Evolutionary conservation across 2,888 invertebrate genomes (phyloP), one percentile per base, ranked within the genome.

Genomic region (Pyrgus malvae): DNA sequence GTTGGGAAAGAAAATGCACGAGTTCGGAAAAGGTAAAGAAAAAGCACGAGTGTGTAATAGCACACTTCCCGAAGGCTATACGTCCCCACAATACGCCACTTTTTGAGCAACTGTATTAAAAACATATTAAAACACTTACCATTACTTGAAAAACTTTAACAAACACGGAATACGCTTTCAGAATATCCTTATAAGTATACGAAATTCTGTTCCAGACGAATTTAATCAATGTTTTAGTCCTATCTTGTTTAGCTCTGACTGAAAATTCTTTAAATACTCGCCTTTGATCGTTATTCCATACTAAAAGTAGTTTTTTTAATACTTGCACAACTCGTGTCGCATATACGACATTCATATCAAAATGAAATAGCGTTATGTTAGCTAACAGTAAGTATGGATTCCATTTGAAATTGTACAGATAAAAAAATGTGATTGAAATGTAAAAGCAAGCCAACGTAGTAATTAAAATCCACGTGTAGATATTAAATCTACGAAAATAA

Each of bases 131-230:
- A 7, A 29, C 2, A 33, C 27, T 29, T 45, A 53, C 53, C 53
- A 53, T 45, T 11, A n/a, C 21, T 21, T 53, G 45, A 38, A 29
- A 53, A 14, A 45, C 53, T 31, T 53, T 38, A 0, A 7, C 21
- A 11, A n/a, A 19, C 2, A 38, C 11, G 2, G 8, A 6, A 38
- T 21, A 53, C 1, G 53, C 44, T 8, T 45, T 29, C 1, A 53
- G 17, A n/a, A 53, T 53, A 23, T 38, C 14, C 23, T 4, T 8
- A 3, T 53, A 38, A 7, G 38, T 45, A 8, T 11, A 5, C 16
- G 21, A 19, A 29, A 45, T 12, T 14, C 16, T 45, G 8, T 29
- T 38, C 38, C 53, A 45, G 16, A 7, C 11, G 16, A 2, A 14
- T 25, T 46, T 27, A 0, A 16, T 16, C 8, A 9, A 16, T 16